phyloP scores from a whole-genome alignment of 2,888 invertebrate species.

The Drosophila seclusa region DNA sequence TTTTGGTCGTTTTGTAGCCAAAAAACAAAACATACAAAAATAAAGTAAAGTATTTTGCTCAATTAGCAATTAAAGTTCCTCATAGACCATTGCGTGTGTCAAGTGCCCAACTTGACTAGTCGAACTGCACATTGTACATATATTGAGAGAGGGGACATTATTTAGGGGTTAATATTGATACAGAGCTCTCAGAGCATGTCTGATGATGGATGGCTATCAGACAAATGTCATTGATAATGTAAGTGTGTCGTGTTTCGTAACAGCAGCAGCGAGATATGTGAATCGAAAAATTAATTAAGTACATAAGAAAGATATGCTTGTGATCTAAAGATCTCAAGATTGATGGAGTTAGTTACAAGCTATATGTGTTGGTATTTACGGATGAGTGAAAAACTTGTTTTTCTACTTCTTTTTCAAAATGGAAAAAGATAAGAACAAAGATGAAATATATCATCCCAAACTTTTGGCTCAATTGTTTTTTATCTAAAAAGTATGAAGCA shows the following conservation, averaged over 20 bases:
- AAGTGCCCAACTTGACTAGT: constrained; percentile 36
- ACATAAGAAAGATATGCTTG: background rate
- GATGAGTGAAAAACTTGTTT: background rate
- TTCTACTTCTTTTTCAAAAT: background rate
- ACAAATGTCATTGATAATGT: constrained; percentile 40
- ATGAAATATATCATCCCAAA: background rate
- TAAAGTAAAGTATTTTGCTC: constrained; percentile 58
- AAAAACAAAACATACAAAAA: constrained; percentile 14
- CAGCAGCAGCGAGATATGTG: background rate
- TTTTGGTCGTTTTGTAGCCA: constrained; percentile 43
- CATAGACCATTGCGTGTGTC: constrained; percentile 68
- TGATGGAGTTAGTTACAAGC: background rate
- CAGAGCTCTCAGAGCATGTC: background rate
- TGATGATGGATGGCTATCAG: constrained; percentile 50
- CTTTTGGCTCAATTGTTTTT: background rate
- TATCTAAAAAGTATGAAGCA: background rate
- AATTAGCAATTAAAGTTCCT: constrained; percentile 77
- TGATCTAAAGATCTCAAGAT: background rate
- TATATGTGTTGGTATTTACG: background rate
- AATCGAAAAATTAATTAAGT: background rate
- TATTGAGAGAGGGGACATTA: constrained; percentile 9
- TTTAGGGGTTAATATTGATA: constrained; percentile 48
- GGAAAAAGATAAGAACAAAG: background rate
- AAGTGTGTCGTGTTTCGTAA: constrained; percentile 32
- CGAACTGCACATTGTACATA: background rate